A percentile compares a stretch with the other conserved stretches of the same genome.
Evolutionary conservation across 1,140 invertebrate species (phyloP).

Genomic region (Homalodisca vitripennis): DNA sequence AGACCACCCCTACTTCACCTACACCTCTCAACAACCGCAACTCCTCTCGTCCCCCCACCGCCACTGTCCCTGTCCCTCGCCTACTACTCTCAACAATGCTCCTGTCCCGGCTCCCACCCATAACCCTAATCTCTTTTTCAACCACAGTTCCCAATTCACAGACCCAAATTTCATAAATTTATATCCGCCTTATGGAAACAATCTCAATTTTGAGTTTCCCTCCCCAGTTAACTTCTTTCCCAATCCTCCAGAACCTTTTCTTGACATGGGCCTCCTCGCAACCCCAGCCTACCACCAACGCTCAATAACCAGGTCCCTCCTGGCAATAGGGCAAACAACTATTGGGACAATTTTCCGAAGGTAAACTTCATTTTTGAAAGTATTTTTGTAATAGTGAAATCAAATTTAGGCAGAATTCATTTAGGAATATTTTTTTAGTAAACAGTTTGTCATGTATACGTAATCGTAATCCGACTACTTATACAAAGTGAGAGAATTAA

Average conservation of each 20-base stretch:
- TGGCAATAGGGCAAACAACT: slow-evolving; percentile 84
- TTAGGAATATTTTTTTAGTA: too few relatives aligned
- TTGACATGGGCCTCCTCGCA: slow-evolving; percentile 49
- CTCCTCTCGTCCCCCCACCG: slow-evolving; percentile 47
- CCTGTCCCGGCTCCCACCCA: slow-evolving; percentile 29
- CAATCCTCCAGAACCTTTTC: slow-evolving; percentile 32
- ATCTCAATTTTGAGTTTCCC: slow-evolving; percentile 39
- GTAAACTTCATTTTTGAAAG: slow-evolving; percentile 51
- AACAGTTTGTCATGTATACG: too few relatives aligned
- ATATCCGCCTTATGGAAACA: slow-evolving; percentile 37
- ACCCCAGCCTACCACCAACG: slow-evolving; percentile 45
- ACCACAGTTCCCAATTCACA: slow-evolving; percentile 21
- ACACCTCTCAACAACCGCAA: slow-evolving; percentile 22
- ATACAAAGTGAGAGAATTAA: too few relatives aligned
- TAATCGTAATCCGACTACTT: too few relatives aligned
- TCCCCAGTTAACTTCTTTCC: slow-evolving; percentile 28
- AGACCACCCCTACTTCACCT: slow-evolving; percentile 39
- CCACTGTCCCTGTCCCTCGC: slow-evolving; percentile 47
- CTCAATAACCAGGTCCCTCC: slow-evolving; percentile 86
- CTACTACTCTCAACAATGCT: slow-evolving; percentile 44
- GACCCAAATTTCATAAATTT: slow-evolving; percentile 34
- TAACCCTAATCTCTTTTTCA: slow-evolving; percentile 33
- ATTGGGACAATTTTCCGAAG: slow-evolving; percentile 90
- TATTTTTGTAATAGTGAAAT: too few relatives aligned
- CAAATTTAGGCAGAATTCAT: too few relatives aligned